phyloP scores from a whole-genome alignment of 2,113 vertebrate species.

The Stigmatopora argus region DNA sequence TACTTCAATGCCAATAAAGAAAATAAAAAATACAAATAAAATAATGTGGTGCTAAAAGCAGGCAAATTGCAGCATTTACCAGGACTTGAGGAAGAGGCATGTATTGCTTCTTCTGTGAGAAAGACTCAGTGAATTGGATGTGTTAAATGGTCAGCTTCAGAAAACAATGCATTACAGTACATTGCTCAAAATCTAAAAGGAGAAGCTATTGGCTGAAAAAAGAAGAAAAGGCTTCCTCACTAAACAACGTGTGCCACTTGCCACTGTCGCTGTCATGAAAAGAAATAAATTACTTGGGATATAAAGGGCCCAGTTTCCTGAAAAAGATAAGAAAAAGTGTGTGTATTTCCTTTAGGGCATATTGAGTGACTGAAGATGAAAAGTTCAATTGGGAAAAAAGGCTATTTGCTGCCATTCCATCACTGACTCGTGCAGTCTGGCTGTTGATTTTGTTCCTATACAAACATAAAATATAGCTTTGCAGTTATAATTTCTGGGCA shows the following conservation, averaged over 20 bases:
- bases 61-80: constrained; percentile 2
- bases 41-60: constrained; percentile 6
- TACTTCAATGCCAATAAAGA: constrained; percentile 2
- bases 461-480: constrained; percentile 31
- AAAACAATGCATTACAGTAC: neutral
- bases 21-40: constrained; percentile 15
- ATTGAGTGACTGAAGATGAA: constrained; percentile 30
- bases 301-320: constrained; percentile 4
- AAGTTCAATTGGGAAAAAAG: constrained; percentile 37
- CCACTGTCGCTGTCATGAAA: constrained; percentile 13
- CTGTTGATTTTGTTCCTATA: constrained; percentile 21
- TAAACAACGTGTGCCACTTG: neutral
- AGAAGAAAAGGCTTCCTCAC: neutral
- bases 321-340: constrained; percentile 19
- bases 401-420: constrained; percentile 24
- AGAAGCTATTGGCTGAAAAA: constrained; percentile 16
- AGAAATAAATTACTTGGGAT: constrained; percentile 23
- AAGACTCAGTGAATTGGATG: neutral
- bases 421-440: constrained; percentile 25
- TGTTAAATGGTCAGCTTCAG: neutral
- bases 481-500: constrained; percentile 29
- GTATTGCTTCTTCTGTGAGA: neutral
- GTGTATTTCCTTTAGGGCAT: constrained; percentile 14
- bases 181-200: constrained; percentile 6
- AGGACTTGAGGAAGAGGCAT: constrained; percentile 2